Base-by-base conservation (phyloP, 2,113 vertebrate species). In the Sebastes fasciatus region DNA sequence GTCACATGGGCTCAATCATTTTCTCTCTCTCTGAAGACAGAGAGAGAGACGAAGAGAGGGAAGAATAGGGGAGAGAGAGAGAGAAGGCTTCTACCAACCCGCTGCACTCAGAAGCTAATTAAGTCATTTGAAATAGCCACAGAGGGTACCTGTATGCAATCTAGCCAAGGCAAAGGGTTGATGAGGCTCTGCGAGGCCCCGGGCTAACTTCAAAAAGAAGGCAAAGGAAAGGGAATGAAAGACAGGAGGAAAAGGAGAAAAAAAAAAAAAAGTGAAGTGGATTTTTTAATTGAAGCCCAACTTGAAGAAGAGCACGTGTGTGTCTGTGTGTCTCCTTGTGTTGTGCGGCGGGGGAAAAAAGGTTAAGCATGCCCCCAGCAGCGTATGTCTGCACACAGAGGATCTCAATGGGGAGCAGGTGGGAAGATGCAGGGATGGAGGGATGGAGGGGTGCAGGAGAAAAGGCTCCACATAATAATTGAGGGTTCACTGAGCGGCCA, bases 71-170 rank as follows among this genome's bases (percentile, higher is more conserved):
- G 70, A 45, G n/a, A 79, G 80, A 55, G 45, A 60, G 49, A 78
- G 77, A 51, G 62, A 70, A 55, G 80, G 72, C 66, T 84, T 83
- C 80, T 72, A 83, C 83, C 78, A 88, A 84, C 85, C 87, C 57
- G 52, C 79, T 81, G 89, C 90, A 92, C 90, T 93, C 92, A 88
- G 88, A 91, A 94, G 93, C 92, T 95, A 95, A 96, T 96, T 94
- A 96, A 95, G 94, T 94, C 93, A 94, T 96, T 94, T 93, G 91
- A 94, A 96, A 96, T 95, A 94, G 94, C 93, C 94, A 93, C 90
- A 89, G 92, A 93, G 90, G 93, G 92, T 95, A 95, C 93, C 94
- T 94, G 94, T 93, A 93, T 90, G 95, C 94, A 95, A 95, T 95
- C 93, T 94, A 90, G 92, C 91, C 77, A 79, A 85, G 91, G 89